These are phyloP conservation scores for Sebastolobus altivelis DNA, from an alignment of 2,797 vertebrate genomes.

Conservation along the genomic window DNA sequence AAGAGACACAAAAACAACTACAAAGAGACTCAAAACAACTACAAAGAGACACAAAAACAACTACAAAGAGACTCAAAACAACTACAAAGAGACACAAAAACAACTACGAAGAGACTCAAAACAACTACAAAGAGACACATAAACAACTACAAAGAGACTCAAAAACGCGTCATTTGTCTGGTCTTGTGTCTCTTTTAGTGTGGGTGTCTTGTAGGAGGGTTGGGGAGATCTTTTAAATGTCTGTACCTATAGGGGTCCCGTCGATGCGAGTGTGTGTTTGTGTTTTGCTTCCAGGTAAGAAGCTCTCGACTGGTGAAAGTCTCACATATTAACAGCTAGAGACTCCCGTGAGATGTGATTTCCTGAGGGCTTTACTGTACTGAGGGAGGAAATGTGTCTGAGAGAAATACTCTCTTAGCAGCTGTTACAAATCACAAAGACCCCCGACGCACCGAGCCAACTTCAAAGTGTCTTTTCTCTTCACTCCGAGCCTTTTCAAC, in stretches of 20 bases:
- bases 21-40: background rate
- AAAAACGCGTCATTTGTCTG: background rate
- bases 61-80: background rate
- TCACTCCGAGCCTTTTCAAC: background rate
- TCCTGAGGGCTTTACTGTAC: conserved; percentile 39
- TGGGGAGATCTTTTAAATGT: background rate
- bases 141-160: too few relatives aligned
- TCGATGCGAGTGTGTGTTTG: background rate
- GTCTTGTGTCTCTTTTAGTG: background rate
- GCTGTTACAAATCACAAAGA: conserved; percentile 3
- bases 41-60: background rate
- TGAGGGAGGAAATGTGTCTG: background rate
- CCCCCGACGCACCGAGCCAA: background rate
- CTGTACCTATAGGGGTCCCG: background rate
- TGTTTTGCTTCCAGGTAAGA: conserved; percentile 22
- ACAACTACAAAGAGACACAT: background rate
- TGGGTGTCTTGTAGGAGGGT: background rate
- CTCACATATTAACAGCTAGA: conserved; percentile 7
- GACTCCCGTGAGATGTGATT: conserved; percentile 18
- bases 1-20: background rate
- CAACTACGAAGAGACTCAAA: background rate
- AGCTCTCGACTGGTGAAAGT: background rate
- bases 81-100: background rate
- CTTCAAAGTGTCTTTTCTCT: background rate
- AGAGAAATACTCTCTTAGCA: background rate